Evolutionary conservation across 2,888 invertebrate species (phyloP).

Genomic region (Homarus gammarus): DNA sequence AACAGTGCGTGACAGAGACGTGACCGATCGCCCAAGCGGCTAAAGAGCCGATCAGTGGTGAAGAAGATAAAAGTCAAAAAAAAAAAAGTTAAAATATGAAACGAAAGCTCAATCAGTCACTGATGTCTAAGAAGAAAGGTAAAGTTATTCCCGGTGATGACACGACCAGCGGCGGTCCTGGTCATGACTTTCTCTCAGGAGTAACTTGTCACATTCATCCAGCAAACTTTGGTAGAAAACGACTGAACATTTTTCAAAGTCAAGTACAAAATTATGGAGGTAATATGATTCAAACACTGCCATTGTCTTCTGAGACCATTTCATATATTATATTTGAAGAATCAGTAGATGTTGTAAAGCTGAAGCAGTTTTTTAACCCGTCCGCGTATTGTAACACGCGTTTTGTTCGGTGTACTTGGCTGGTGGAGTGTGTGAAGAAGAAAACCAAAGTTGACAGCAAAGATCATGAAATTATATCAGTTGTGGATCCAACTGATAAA

Average conservation of each 20-base stretch:
- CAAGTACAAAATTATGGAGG: slow-evolving; percentile 63
- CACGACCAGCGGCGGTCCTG: not conserved
- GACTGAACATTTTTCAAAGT: slow-evolving; percentile 62
- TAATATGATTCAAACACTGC: not conserved
- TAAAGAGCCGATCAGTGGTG: no score
- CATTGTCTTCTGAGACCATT: not conserved
- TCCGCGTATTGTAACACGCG: not conserved
- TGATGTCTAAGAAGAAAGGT: not conserved
- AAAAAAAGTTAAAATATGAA: no score
- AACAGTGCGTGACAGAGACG: no score
- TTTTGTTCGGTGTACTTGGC: slow-evolving; percentile 68
- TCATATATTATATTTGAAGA: slow-evolving; percentile 72
- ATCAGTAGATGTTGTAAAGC: slow-evolving; percentile 46
- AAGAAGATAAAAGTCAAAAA: no score
- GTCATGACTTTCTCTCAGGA: slow-evolving; percentile 1
- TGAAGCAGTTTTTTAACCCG: slow-evolving; percentile 42
- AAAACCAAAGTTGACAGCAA: slow-evolving; percentile 44
- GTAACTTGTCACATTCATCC: slow-evolving; percentile 55
- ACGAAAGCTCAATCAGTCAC: not conserved
- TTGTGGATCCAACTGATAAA: not conserved
- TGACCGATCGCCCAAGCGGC: no score
- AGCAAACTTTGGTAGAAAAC: slow-evolving; percentile 58
- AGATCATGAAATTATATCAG: slow-evolving; percentile 26
- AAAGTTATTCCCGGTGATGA: not conserved
- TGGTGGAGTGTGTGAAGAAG: slow-evolving; percentile 61